Base-by-base conservation (phyloP, 2,113 vertebrate genomes). In the Crotalus horridus region DNA sequence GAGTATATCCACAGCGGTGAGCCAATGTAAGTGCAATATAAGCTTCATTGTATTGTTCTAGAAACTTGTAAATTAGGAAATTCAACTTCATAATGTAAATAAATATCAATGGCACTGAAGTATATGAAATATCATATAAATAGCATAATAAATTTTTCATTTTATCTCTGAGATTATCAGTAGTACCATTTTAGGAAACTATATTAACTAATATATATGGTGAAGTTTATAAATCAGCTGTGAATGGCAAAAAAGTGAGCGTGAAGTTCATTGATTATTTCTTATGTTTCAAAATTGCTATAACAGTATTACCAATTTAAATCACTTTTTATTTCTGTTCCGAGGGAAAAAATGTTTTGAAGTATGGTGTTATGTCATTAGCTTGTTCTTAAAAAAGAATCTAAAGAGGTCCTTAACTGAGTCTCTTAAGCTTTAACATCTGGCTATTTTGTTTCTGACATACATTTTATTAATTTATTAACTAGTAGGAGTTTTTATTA, bases 1-100 rank as follows among this genome's bases (percentile, higher is more conserved):
- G 99, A 99, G 0, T 99, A 99, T 94, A 98, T 99, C 93, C 97
- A 99, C 90, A 99, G 99, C 0, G 99, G 99, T 89, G 99, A 99
- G 95, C 99, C 99, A 92, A 99, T 99, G 99, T 99, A 97, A 98
- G 99, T 98, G 92, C 51, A 39, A 24, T 8, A 21, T 0, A 88
- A 39, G 87, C 2, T 0, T 93, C 86, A 6, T 33, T 9, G 48
- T 33, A 56, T 8, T 0, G 1, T 64, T 46, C 0, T 0, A 56
- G 59, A 33, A 91, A 21, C 85, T 92, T n/a, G 0, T 8, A 6
- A 4, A 86, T 11, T 81, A 21, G 86, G 33, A 85, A 92, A 29
- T 92, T 29, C 54, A 81, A 10, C 5, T 92, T 0, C 56, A 0
- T 64, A 1, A 55, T 3, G 21, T 24, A 43, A 39, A 81, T 39